phyloP scores from a whole-genome alignment of 2,888 invertebrate species.

The Polyommatus icarus region DNA sequence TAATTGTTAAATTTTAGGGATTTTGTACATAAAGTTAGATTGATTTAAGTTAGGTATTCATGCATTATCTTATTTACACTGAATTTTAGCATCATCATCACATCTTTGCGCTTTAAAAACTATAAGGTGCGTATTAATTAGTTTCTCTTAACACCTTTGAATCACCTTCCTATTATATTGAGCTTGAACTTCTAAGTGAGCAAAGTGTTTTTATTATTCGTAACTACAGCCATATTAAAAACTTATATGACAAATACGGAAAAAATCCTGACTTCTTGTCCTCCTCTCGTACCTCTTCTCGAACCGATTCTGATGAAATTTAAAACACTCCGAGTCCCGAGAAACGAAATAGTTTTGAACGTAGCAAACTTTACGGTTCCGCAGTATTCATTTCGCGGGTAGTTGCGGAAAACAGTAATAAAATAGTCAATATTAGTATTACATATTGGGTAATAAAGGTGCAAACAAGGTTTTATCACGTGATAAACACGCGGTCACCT shows the following conservation, averaged over 20 bases:
- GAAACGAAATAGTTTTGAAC: background rate
- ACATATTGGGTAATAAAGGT: slow-evolving; percentile 23
- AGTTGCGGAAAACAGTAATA: background rate
- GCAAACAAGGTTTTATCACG: slow-evolving; percentile 38
- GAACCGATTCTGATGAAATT: background rate
- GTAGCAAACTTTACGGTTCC: background rate
- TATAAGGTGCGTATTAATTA: no score
- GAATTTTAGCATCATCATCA: no score
- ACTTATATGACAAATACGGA: background rate
- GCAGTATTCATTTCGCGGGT: background rate
- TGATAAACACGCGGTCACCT: slow-evolving; percentile 45
- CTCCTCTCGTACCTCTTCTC: background rate
- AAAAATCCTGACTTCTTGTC: background rate
- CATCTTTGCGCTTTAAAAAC: no score
- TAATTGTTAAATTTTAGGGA: no score
- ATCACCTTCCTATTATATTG: no score
- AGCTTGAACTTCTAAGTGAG: no score
- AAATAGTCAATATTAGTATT: background rate
- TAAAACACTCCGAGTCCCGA: background rate
- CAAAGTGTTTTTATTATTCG: no score
- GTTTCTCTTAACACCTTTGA: no score
- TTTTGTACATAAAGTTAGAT: no score
- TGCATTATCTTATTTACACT: no score
- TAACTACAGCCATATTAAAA: no score
- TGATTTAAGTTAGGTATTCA: no score